Evolutionary conservation across 2,797 vertebrate genomes (phyloP), one percentile per base, ranked within the genome.

Genomic region (Tragopan temminckii): DNA sequence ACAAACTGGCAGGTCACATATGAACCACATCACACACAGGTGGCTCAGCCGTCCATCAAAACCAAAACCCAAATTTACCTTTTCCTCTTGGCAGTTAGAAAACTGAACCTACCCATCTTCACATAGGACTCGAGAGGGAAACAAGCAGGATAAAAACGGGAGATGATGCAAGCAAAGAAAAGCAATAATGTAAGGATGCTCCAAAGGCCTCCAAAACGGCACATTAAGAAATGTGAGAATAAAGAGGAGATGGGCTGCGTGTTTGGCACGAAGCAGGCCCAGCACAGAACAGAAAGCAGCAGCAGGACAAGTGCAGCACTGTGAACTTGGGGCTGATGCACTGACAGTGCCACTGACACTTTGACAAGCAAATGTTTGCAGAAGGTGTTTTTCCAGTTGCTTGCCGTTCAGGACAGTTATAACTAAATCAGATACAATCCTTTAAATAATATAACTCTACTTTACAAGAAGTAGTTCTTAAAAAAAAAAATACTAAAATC

Each of bases 111-210:
- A 29, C 40, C 66, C 31, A 46, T 64, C 29, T 57, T 63, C n/a
- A 36, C 2, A 31, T 1, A 16, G 31, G 7, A 78, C 21, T 38
- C 18, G 35, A 20, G 45, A 62, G 31, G 12, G 15, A 29, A 13
- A 64, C 11, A 20, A 79, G 12, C 3, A 36, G 57, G 19, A 69
- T 8, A 35, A 50, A 80, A 25, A 0, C 16, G 8, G 33, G 57
- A 81, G 25, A 57, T 7, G 25, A 61, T 1, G 23, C 0, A 0
- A 70, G 17, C 0, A 1, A 78, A 4, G 21, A 43, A 58, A 91
- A 31, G 2, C 1, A 67, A n/a, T 8, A 15, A 12, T 5, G 1
- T 4, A 29, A 48, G 27, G 24, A 38, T 5, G 64, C n/a, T 25
- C 31, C n/a, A 48, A 64, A 43, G 35, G 67, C 5, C 77, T 31